These are phyloP conservation scores for Teleiodes luculella DNA, from an alignment of 2,888 invertebrate species.

Conservation along the genomic window DNA sequence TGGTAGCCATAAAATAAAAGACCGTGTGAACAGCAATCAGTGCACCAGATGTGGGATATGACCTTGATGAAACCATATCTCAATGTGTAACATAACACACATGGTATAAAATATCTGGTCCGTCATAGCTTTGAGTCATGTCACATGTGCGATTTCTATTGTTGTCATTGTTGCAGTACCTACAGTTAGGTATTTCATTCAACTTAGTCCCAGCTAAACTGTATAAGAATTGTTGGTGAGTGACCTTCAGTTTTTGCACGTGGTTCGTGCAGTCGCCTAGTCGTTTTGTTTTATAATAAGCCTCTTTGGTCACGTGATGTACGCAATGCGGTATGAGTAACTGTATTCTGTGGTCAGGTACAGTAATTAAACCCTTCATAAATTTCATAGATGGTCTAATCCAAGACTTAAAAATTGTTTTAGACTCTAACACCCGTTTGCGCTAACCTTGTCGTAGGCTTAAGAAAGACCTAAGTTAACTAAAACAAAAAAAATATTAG, in stretches of 20 bases:
- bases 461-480: too few relatives aligned
- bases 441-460: too few relatives aligned
- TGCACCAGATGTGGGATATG: slow-evolving; percentile 14
- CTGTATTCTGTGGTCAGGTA: too few relatives aligned
- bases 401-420: too few relatives aligned
- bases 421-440: too few relatives aligned
- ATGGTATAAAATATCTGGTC: too few relatives aligned
- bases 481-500: too few relatives aligned
- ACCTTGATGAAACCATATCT: neutral
- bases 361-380: too few relatives aligned
- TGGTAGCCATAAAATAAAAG: neutral
- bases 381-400: too few relatives aligned
- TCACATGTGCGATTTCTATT: neutral
- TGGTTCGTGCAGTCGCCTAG: neutral
- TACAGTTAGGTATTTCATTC: slow-evolving; percentile 1
- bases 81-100: neutral
- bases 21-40: slow-evolving; percentile 18
- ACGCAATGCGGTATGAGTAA: neutral
- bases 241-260: slow-evolving; percentile 2
- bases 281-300: neutral
- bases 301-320: slow-evolving; percentile 9
- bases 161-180: neutral
- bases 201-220: neutral
- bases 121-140: neutral
- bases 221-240: neutral